Conservation (phyloP, 2,113 vertebrate species). For the Herpailurus yagouaroundi region DNA sequence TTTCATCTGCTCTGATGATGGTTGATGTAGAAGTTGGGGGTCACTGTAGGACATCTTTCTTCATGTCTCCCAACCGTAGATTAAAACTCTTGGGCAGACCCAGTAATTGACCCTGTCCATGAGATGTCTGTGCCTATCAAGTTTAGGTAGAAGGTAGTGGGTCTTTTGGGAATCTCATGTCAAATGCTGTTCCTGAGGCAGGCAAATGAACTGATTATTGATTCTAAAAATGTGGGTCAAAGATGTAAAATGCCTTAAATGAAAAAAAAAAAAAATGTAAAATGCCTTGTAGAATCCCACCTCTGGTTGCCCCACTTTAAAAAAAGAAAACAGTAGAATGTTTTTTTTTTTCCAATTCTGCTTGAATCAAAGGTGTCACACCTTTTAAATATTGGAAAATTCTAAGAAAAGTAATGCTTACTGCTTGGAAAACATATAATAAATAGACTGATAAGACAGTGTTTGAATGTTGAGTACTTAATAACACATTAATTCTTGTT, state of each 20-base stretch:
- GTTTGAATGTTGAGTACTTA: background rate
- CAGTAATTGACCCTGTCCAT: background rate
- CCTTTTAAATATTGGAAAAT: slow-evolving; percentile 5
- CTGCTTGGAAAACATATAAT: background rate
- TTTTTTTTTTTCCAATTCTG: background rate
- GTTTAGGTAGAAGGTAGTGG: background rate
- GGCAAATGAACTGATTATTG: background rate
- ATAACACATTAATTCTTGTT: background rate
- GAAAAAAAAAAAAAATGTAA: background rate
- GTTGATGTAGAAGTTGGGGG: background rate
- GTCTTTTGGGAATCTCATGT: slow-evolving; percentile 25
- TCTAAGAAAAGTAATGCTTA: background rate
- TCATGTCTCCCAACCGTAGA: background rate
- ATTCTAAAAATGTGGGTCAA: background rate
- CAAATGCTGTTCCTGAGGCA: background rate
- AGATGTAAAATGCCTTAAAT: background rate
- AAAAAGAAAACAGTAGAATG: background rate
- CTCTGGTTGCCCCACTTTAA: background rate
- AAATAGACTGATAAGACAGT: background rate
- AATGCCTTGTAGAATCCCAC: background rate
- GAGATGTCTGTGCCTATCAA: slow-evolving; percentile 33
- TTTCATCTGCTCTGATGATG: background rate
- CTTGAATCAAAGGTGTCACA: background rate
- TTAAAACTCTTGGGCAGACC: slow-evolving; percentile 12
- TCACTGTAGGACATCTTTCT: background rate